Conservation (phyloP, 2,888 invertebrate genomes). For the Muscina levida region DNA sequence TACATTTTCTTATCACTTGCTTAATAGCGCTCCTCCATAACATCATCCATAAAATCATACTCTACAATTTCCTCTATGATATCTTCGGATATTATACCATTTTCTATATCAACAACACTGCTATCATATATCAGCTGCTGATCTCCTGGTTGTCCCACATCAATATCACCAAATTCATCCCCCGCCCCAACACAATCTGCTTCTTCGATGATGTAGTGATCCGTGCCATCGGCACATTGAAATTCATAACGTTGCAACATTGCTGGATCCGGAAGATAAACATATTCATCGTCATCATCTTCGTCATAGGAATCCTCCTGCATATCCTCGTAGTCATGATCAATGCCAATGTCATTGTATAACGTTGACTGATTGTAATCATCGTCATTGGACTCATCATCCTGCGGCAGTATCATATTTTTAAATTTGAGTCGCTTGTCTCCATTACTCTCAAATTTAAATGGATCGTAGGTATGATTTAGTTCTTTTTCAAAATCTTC, state of each 20-base stretch:
- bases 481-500: not conserved
- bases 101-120: constrained; percentile 40
- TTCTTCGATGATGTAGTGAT: constrained; percentile 18
- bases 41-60: not conserved
- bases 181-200: not conserved
- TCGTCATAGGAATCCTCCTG: not conserved
- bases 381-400: constrained; percentile 50
- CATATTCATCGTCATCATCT: not conserved
- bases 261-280: not conserved
- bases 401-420: constrained; percentile 32
- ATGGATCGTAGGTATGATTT: not conserved
- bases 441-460: not conserved
- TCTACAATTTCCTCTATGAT: constrained; percentile 41
- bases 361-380: constrained; percentile 9
- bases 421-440: constrained; percentile 38
- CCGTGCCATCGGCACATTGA: constrained; percentile 3
- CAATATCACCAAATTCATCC: constrained; percentile 12
- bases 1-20: not conserved
- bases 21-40: constrained; percentile 32
- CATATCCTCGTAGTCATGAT: constrained; percentile 38
- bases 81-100: constrained; percentile 43
- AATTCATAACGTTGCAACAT: not conserved
- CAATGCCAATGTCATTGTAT: constrained; percentile 18
- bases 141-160: not conserved
- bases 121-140: not conserved